Conservation (phyloP, 2,113 vertebrate species). For the Maccullochella peelii region DNA sequence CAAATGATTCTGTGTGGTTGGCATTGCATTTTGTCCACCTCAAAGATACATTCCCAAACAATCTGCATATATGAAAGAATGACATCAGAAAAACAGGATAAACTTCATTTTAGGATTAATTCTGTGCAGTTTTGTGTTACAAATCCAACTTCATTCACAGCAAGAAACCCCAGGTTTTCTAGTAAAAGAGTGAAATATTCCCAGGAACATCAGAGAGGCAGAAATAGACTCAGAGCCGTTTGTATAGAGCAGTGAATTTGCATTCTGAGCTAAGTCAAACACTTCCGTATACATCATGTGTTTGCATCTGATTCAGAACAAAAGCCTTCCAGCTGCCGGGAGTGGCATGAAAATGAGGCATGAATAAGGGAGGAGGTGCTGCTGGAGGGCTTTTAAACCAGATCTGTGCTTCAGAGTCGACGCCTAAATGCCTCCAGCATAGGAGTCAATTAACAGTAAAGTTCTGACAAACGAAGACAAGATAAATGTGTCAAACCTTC, state of each 20-base stretch:
- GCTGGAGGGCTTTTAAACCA: slow-evolving; percentile 7
- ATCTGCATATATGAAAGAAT: neutral
- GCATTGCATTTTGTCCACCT: too few relatives aligned
- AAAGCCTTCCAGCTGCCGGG: slow-evolving; percentile 32
- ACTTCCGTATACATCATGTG: neutral
- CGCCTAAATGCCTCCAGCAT: neutral
- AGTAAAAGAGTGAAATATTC: neutral
- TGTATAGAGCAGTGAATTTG: neutral
- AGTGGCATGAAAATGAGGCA: neutral
- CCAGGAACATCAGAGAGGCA: neutral
- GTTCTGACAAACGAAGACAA: neutral
- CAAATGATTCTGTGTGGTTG: too few relatives aligned
- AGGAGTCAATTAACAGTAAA: neutral
- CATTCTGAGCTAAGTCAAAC: slow-evolving; percentile 19
- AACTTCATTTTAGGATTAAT: too few relatives aligned
- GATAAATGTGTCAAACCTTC: neutral
- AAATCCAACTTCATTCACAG: neutral
- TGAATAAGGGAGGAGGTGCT: slow-evolving; percentile 18
- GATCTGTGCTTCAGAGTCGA: neutral
- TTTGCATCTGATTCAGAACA: slow-evolving; percentile 22
- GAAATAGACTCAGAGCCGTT: neutral
- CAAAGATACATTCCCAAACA: neutral
- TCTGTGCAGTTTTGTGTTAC: neutral
- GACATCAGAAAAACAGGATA: too few relatives aligned
- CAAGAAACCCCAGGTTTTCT: neutral